Conservation (phyloP, 2,113 vertebrate genomes). For the Lethenteron reissneri region DNA sequence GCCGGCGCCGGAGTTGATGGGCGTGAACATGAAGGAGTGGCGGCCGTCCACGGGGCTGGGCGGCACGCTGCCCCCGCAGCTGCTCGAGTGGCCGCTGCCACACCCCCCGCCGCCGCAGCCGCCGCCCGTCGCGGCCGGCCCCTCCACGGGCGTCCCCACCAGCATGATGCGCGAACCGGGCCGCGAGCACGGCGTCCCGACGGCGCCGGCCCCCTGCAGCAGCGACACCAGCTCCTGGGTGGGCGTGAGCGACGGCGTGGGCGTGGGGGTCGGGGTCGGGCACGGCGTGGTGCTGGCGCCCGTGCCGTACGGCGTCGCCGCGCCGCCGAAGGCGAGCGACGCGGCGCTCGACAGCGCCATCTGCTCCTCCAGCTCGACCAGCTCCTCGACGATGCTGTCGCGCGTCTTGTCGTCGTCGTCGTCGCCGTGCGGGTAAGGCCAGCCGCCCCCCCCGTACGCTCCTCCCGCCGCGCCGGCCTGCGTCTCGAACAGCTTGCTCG, state of each 20-base stretch:
- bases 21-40: constrained; percentile 2
- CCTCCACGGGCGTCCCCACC: not conserved
- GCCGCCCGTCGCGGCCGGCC: not conserved
- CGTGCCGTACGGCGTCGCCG: no score
- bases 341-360: no score
- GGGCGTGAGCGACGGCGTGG: not conserved
- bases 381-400: no score
- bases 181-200: not conserved
- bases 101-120: not conserved
- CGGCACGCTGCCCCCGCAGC: constrained; percentile 1
- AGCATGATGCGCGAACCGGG: not conserved
- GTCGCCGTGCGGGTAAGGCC: no score
- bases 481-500: no score
- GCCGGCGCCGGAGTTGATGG: not conserved
- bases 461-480: no score
- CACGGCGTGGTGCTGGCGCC: no score
- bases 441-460: no score
- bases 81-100: not conserved
- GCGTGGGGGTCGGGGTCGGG: not conserved
- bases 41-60: constrained; percentile 1
- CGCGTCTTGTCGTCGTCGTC: no score
- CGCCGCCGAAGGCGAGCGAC: no score
- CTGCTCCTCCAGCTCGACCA: no score
- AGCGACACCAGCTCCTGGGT: not conserved
- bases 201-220: not conserved